Percentiles rank a stretch among this genome's conserved stretches.
Evolutionary conservation across 2,113 vertebrate genomes (phyloP).

Genomic region (Chelonoidis abingdonii): DNA sequence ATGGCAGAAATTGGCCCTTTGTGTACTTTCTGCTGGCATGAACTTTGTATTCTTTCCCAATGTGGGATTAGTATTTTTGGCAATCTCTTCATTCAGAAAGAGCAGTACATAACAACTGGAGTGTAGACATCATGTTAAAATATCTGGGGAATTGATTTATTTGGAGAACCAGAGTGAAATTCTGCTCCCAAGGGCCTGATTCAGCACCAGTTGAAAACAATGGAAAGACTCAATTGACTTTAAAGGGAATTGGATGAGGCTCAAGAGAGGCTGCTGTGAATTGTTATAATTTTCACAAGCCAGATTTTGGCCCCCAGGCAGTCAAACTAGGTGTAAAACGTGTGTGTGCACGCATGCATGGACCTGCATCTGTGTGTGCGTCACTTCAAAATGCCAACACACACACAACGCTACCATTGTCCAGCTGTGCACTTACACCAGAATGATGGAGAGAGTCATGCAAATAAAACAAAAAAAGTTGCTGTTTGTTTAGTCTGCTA

Average conservation of each 20-base stretch:
- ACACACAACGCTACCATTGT: not conserved
- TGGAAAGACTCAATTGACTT: not conserved
- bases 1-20: too few species aligned
- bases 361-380: not conserved
- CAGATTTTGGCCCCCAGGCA: not conserved
- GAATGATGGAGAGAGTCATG: not conserved
- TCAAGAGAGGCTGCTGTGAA: not conserved
- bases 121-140: not conserved
- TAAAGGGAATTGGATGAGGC: not conserved
- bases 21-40: too few species aligned
- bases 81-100: not conserved
- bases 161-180: not conserved
- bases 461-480: not conserved
- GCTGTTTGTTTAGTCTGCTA: constrained; percentile 10
- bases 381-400: not conserved
- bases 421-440: not conserved
- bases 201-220: not conserved
- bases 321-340: not conserved
- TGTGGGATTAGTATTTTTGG: too few species aligned
- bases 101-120: not conserved
- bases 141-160: not conserved
- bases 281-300: not conserved
- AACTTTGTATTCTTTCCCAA: too few species aligned
- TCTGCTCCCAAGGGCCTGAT: too few species aligned
- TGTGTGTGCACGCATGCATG: not conserved